Evolutionary conservation across 2,113 vertebrate genomes (phyloP).

Genomic region (Sterna hirundo): DNA sequence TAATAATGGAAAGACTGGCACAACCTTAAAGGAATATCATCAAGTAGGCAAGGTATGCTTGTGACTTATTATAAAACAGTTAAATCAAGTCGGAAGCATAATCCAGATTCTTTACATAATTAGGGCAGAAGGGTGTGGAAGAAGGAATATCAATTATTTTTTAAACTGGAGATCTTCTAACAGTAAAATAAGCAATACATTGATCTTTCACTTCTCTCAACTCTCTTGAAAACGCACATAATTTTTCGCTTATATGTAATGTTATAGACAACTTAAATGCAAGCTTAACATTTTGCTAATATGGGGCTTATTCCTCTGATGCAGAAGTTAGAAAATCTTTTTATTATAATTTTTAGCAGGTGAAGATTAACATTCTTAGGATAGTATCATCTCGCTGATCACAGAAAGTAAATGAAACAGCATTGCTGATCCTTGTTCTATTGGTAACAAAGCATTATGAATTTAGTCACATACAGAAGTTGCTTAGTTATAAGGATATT

Average conservation of each 20-base stretch:
- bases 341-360: not conserved
- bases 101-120: slow-evolving; percentile 68
- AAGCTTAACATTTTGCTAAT: not conserved
- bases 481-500: not conserved
- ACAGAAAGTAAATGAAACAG: not conserved
- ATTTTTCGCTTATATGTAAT: not conserved
- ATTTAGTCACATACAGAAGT: not conserved
- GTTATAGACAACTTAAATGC: not conserved
- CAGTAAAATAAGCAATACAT: not conserved
- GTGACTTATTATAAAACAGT: slow-evolving; percentile 57
- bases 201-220: not conserved
- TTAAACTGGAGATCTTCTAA: not conserved
- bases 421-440: not conserved
- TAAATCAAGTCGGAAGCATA: slow-evolving; percentile 49
- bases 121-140: slow-evolving; percentile 49
- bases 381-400: not conserved
- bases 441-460: not conserved
- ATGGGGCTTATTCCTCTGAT: not conserved
- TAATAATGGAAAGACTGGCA: slow-evolving; percentile 70
- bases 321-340: not conserved
- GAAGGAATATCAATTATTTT: slow-evolving; percentile 14
- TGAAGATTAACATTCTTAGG: not conserved
- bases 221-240: not conserved
- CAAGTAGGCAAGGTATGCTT: slow-evolving; percentile 50
- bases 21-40: slow-evolving; percentile 61